These are phyloP conservation scores for Andrena trimmerana DNA, from an alignment of 2,888 invertebrate species.

Conservation along the genomic window DNA sequence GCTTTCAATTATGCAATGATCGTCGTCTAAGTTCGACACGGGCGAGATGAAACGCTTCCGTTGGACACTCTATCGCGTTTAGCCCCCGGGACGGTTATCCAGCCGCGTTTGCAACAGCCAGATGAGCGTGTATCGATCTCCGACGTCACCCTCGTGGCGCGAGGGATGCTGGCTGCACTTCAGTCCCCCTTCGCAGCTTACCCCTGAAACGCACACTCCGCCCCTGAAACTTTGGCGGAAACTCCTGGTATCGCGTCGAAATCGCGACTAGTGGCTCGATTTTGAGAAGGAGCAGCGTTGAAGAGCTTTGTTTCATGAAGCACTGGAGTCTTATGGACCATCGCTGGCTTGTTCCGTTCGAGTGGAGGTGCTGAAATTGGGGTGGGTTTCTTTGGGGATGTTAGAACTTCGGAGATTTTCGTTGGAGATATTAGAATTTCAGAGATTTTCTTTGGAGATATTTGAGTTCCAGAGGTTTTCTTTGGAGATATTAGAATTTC, in stretches of 20 bases:
- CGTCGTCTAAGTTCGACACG: conserved; percentile 30
- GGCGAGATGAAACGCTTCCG: conserved; percentile 21
- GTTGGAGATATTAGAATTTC: too few relatives aligned
- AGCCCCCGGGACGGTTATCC: conserved; percentile 5
- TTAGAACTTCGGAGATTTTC: too few relatives aligned
- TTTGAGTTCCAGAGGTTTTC: too few relatives aligned
- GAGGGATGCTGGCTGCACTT: conserved; percentile 37
- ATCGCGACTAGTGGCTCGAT: too few relatives aligned
- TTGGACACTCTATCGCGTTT: neutral
- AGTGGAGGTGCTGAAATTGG: too few relatives aligned
- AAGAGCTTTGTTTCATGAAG: too few relatives aligned
- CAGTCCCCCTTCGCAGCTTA: neutral
- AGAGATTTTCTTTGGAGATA: too few relatives aligned
- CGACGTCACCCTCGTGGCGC: conserved; percentile 67
- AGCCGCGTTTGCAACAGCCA: conserved; percentile 15
- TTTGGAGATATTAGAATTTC: too few relatives aligned
- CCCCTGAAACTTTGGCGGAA: conserved; percentile 3
- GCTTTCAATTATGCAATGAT: conserved; percentile 44
- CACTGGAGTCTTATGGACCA: too few relatives aligned
- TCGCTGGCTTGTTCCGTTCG: too few relatives aligned
- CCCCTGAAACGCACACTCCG: conserved; percentile 5
- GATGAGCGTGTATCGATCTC: conserved; percentile 71
- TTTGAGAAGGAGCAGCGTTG: too few relatives aligned
- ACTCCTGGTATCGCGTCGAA: neutral
- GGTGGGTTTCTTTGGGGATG: too few relatives aligned